Base-by-base conservation (phyloP, 2,797 vertebrate species). In the Hylomyscus alleni region DNA sequence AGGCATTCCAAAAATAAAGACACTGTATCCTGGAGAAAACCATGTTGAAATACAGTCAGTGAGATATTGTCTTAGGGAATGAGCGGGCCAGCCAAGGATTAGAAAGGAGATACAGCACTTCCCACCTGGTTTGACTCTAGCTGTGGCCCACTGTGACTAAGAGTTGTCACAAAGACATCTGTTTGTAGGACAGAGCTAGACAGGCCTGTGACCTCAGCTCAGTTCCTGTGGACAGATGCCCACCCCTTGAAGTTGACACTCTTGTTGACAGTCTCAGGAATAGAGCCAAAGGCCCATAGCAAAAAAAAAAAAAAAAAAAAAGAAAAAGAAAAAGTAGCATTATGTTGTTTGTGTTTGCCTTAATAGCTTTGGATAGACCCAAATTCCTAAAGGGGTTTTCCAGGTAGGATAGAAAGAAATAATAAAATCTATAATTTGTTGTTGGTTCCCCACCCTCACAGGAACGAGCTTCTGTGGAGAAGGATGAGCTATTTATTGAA, bases 211-310 rank as follows among this genome's bases (percentile, higher is more conserved):
- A 86, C 96, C 97, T 98, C 96, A 93, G 86, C 94, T 90, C 93
- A 95, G 92, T 97, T 97, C 96, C 97, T 96, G 93, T 95, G 95
- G 98, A 98, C 94, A 98, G 95, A 96, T 98, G 97, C 95, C 97
- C 95, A 80, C 90, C 97, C 97, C 96, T 98, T 98, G 96, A 97
- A 98, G 98, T 97, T 98, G 98, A 97, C 93, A 96, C 96, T 34
- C 0, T 96, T 96, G 98, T 97, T 98, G 97, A 97, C 97, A 97
- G 92, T 81, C 31, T 78, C 52, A 58, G 3, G 72, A 87, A 96
- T 78, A 77, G 87, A 97, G 96, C 96, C 88, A 95, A 91, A 81
- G 87, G 47, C 94, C 95, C 94, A 97, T n/a, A 87, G 65, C 90
- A 14, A 14, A 65, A 67, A 67, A 67, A 31, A 67, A 67, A 67